phyloP scores from a whole-genome alignment of 2,888 invertebrate genomes.

The Euclidia mi region DNA sequence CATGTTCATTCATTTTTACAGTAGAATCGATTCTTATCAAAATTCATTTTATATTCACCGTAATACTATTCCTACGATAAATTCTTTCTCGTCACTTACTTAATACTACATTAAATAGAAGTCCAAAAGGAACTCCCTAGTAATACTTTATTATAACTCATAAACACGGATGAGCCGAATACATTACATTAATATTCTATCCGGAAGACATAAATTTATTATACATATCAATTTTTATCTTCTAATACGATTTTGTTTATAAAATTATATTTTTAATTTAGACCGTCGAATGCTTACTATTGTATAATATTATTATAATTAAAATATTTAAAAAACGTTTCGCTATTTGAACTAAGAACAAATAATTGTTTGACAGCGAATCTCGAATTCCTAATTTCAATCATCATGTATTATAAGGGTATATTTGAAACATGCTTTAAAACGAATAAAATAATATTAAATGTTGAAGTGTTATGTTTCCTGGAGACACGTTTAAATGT shows the following conservation, averaged over 20 bases:
- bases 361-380: no score
- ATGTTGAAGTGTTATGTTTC: no score
- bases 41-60: slow-evolving; percentile 65
- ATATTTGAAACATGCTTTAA: no score
- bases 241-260: slow-evolving; percentile 60
- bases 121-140: slow-evolving; percentile 81
- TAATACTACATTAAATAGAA: slow-evolving; percentile 68
- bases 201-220: slow-evolving; percentile 88
- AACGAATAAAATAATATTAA: no score
- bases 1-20: slow-evolving; percentile 55
- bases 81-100: slow-evolving; percentile 82
- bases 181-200: slow-evolving; percentile 80
- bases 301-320: neutral
- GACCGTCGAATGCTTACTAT: slow-evolving; percentile 13
- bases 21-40: slow-evolving; percentile 66
- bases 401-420: no score
- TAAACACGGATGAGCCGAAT: slow-evolving; percentile 80
- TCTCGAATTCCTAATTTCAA: no score
- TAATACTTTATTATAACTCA: slow-evolving; percentile 66
- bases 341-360: no score
- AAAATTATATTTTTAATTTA: slow-evolving; percentile 37
- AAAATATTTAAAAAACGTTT: no score
- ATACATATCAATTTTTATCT: slow-evolving; percentile 67
- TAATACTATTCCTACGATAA: slow-evolving; percentile 78
- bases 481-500: no score